Base-by-base conservation (phyloP, 2,113 vertebrate species). In the Phrynosoma platyrhinos region DNA sequence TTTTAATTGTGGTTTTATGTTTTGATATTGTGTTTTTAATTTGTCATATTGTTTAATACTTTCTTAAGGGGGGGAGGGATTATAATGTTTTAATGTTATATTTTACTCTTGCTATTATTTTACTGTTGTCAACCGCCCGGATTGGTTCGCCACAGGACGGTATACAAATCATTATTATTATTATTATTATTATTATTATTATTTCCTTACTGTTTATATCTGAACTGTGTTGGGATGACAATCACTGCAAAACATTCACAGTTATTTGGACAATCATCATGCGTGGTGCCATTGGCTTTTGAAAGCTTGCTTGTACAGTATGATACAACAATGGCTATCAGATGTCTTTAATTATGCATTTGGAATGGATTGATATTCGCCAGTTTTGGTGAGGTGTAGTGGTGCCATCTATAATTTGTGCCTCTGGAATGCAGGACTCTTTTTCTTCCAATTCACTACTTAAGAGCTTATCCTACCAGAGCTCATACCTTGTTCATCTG, bases 401-500 rank as follows among this genome's bases (percentile, higher is more conserved):
- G 23, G 82, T 66, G 18, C 30, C 36, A 71, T 52, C 20, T 52
- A 32, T 53, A 71, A 71, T 83, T 53, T 83, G 42, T 21, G n/a
- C 27, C n/a, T 8, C 16, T 40, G n/a, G 27, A 4, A 32, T 52
- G 8, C 68, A 32, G 53, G 36, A 64, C 12, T 23, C 20, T 81
- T 47, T 2, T 81, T 12, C 13, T 30, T 66, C 32, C 16, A 21
- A 18, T 36, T 4, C 36, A 6, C 30, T 52, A 9, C 0, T 9
- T 36, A 62, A 30, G 30, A 68, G 10, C 58, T 18, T 79, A 5
- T 18, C 52, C 21, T 52, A 53, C 4, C 27, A 5, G 30, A 6
- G 16, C 6, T 32, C 68, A 53, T 74, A 98, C 98, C 97, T 98
- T 98, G 94, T 98, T 98, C 98, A 99, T 99, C 91, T 98, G 98